phyloP scores from a whole-genome alignment of 1,140 invertebrate genomes.

The Melanaphis sacchari region DNA sequence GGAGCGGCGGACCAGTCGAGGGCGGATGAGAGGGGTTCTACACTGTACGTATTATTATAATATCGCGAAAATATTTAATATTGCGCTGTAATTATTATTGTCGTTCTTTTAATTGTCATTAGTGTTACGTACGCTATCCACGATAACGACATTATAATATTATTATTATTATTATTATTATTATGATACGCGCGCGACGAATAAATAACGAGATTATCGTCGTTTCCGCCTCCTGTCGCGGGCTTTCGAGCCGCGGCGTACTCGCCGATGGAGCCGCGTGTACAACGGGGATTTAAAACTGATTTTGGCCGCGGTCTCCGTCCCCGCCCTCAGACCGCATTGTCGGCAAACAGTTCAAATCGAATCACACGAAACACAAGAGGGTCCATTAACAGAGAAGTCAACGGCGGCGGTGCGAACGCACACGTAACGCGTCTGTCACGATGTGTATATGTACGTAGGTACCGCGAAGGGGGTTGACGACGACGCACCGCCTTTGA shows the following conservation, averaged over 20 bases:
- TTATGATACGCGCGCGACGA: not conserved
- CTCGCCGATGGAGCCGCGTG: too few relatives aligned
- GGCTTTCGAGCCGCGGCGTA: not conserved
- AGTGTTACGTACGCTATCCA: too few relatives aligned
- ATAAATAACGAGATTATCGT: not conserved
- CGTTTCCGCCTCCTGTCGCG: not conserved
- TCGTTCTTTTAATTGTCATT: too few relatives aligned
- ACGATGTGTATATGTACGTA: not conserved
- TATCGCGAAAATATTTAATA: too few relatives aligned
- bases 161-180: too few relatives aligned
- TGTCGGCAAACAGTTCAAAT: constrained; percentile 56
- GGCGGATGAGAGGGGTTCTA: too few relatives aligned
- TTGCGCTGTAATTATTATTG: too few relatives aligned
- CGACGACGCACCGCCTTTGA: not conserved
- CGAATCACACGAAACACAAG: constrained; percentile 55
- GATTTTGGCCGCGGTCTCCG: constrained; percentile 28
- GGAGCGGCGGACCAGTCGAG: too few relatives aligned
- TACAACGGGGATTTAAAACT: constrained; percentile 28
- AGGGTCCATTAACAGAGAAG: constrained; percentile 57
- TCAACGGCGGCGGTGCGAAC: not conserved
- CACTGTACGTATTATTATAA: too few relatives aligned
- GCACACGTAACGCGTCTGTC: not conserved
- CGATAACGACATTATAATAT: too few relatives aligned
- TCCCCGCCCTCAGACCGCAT: not conserved
- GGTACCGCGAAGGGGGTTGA: not conserved